Percentiles rank a stretch among this genome's conserved stretches.
These are phyloP conservation scores for Halichondria panicea DNA, from an alignment of 37 sponge, comb jelly and placozoan species.

Conservation along the genomic window DNA sequence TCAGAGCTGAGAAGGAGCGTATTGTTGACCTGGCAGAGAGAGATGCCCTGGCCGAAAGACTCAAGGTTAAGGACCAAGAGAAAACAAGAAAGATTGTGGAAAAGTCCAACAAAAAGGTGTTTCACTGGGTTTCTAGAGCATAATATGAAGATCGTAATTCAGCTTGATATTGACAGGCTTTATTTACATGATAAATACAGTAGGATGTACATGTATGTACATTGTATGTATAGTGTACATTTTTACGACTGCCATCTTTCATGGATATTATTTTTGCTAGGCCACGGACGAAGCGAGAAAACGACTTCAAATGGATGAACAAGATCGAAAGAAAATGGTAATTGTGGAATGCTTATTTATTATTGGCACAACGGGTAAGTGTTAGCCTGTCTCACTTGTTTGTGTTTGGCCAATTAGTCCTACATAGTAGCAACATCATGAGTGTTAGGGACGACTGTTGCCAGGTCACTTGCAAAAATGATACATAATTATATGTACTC, in stretches of 20 bases:
- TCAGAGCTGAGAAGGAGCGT: constrained; percentile 69
- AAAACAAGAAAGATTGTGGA: constrained; percentile 91
- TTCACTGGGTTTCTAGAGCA: background rate
- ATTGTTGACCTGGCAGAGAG: constrained; percentile 73
- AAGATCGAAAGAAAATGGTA: constrained; percentile 72
- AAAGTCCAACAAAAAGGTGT: constrained; percentile 81
- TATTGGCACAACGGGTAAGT: background rate
- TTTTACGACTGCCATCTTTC: background rate
- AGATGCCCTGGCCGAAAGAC: constrained; percentile 87
- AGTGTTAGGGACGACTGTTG: too few species aligned
- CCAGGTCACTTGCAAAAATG: too few species aligned
- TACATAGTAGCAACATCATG: too few species aligned
- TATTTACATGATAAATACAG: background rate
- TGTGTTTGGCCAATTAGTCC: too few species aligned
- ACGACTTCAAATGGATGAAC: constrained; percentile 68
- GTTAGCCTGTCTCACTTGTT: too few species aligned
- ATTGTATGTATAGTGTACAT: too few species aligned
- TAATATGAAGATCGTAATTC: too few species aligned
- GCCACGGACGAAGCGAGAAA: constrained; percentile 83
- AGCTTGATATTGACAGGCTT: background rate
- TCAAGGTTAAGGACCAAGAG: constrained; percentile 83
- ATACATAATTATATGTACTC: too few species aligned
- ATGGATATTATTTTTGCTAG: constrained; percentile 14
- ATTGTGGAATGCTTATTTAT: background rate
- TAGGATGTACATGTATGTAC: too few species aligned